These are phyloP conservation scores for Hormaphis cornu DNA, from an alignment of 1,140 invertebrate species.

Conservation along the genomic window DNA sequence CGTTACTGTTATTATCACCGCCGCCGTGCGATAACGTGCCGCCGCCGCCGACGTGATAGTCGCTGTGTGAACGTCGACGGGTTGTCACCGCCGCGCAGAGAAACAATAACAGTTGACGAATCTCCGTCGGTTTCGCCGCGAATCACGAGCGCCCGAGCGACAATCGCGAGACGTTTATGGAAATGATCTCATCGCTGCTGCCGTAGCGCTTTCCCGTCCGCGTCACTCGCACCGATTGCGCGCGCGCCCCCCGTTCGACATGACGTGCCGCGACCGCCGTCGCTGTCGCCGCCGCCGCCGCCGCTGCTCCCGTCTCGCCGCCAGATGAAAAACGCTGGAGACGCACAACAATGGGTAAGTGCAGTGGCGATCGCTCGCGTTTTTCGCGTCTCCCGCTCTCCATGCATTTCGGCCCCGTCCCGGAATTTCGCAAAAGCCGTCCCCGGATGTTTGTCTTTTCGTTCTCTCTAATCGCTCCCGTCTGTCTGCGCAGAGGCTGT, in stretches of 20 bases:
- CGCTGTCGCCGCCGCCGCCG: not conserved
- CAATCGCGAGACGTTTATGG: not conserved
- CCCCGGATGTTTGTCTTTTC: not conserved
- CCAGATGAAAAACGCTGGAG: not conserved
- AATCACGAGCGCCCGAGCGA: too few relatives aligned
- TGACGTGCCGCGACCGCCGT: not conserved
- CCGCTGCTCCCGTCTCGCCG: not conserved
- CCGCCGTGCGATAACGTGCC: too few relatives aligned
- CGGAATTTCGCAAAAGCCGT: too few relatives aligned
- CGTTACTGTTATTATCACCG: too few relatives aligned
- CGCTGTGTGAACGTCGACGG: too few relatives aligned
- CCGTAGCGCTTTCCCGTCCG: not conserved
- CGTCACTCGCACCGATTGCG: not conserved
- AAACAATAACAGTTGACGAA: too few relatives aligned
- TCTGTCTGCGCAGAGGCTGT: slow-evolving; percentile 49
- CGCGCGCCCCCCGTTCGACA: too few relatives aligned
- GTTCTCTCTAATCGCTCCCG: not conserved
- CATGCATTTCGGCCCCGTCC: too few relatives aligned
- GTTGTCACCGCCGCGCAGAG: too few relatives aligned
- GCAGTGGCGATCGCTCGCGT: not conserved
- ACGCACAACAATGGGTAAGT: slow-evolving; percentile 13
- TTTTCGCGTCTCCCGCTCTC: not conserved
- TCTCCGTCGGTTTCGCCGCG: too few relatives aligned
- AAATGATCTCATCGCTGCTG: slow-evolving; percentile 10
- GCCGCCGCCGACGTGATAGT: too few relatives aligned